Percentiles rank a stretch among this genome's conserved stretches.
phyloP scores from a whole-genome alignment of 2,888 invertebrate species.

The Trachelus troglodyta region DNA sequence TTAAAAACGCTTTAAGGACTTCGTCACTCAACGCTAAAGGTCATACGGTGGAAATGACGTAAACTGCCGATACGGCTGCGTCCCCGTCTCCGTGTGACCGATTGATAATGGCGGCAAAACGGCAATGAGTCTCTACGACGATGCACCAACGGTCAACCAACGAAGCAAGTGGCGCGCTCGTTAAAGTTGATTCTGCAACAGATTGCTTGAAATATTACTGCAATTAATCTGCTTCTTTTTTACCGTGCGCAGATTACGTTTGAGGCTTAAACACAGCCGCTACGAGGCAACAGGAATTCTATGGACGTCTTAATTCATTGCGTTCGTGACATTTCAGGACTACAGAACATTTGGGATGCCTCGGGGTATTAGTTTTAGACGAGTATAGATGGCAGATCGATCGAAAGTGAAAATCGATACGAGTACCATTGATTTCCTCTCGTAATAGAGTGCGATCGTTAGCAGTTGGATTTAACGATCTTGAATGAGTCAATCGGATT shows the following conservation, averaged over 20 bases:
- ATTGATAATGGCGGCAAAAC: neutral
- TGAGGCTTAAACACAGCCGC: neutral
- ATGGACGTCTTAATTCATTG: neutral
- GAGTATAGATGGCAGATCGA: neutral
- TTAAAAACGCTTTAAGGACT: neutral
- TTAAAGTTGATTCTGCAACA: slow-evolving; percentile 14
- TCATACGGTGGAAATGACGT: neutral
- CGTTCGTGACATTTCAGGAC: neutral
- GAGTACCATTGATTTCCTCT: neutral
- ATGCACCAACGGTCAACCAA: neutral
- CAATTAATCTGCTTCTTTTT: slow-evolving; percentile 40
- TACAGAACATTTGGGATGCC: neutral
- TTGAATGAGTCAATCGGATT: neutral
- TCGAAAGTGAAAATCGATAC: neutral
- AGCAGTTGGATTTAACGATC: neutral
- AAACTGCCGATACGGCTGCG: neutral
- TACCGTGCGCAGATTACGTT: slow-evolving; percentile 16
- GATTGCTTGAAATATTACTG: slow-evolving; percentile 33
- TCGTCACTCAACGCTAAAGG: neutral
- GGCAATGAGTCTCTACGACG: neutral
- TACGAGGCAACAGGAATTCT: neutral
- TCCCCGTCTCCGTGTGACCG: neutral
- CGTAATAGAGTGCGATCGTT: neutral
- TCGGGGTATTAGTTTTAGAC: neutral
- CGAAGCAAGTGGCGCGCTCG: neutral